phyloP scores from a whole-genome alignment of 2,797 vertebrate genomes.

The Chaenodraco wilsoni region DNA sequence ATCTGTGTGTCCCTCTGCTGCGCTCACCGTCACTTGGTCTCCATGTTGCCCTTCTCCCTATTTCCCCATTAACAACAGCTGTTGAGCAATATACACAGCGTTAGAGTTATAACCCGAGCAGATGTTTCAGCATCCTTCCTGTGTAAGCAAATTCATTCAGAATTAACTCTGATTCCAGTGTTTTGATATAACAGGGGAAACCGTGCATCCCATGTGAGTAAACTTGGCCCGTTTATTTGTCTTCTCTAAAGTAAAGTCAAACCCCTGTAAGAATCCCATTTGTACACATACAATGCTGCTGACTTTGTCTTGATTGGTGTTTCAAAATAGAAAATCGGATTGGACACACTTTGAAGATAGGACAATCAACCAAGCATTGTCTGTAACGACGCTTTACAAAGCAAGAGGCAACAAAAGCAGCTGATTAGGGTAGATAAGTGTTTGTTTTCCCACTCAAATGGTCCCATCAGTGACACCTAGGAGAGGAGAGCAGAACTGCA shows the following conservation, averaged over 20 bases:
- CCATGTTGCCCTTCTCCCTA: constrained; percentile 32
- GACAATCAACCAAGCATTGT: constrained; percentile 17
- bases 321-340: constrained; percentile 3
- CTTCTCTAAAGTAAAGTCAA: background rate
- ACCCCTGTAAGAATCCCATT: background rate
- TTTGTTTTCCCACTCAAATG: constrained; percentile 24
- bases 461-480: constrained; percentile 64
- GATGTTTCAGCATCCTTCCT: constrained; percentile 34
- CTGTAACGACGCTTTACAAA: constrained; percentile 4
- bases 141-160: background rate
- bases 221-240: background rate
- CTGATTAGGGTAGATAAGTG: constrained; percentile 29
- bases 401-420: constrained; percentile 26
- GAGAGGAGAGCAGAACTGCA: constrained; percentile 49
- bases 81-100: constrained; percentile 27
- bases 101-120: constrained; percentile 40
- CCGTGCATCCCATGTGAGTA: background rate
- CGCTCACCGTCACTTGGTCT: constrained; percentile 28
- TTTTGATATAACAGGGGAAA: background rate
- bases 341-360: background rate
- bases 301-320: background rate
- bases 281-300: background rate
- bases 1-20: constrained; percentile 19
- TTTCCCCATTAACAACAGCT: constrained; percentile 9
- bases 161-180: background rate